Evolutionary conservation across 2,888 invertebrate genomes (phyloP).

Genomic region (Cyclophora albipunctata): DNA sequence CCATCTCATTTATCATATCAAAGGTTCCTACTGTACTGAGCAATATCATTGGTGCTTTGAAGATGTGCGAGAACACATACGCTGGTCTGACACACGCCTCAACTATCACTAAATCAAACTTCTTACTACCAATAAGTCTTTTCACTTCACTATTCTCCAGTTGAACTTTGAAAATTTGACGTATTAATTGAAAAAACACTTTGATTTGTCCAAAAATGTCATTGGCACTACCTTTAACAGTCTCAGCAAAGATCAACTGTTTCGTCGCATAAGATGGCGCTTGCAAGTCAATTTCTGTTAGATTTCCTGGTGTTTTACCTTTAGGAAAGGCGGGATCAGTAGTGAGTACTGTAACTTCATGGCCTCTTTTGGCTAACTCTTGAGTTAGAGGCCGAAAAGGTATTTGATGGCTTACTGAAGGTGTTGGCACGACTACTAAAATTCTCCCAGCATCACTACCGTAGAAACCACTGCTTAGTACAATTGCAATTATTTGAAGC

Average conservation of each 20-base stretch:
- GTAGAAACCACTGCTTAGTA: too few relatives aligned
- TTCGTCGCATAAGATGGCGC: slow-evolving; percentile 29
- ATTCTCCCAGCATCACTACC: slow-evolving; percentile 22
- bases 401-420: slow-evolving; percentile 63
- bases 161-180: slow-evolving; percentile 7
- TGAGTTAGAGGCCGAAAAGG: slow-evolving; percentile 47
- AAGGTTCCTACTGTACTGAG: slow-evolving; percentile 23
- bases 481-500: too few relatives aligned
- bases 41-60: slow-evolving; percentile 35
- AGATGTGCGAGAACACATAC: slow-evolving; percentile 22
- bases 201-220: too few relatives aligned
- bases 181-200: too few relatives aligned
- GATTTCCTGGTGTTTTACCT: slow-evolving; percentile 34
- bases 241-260: too few relatives aligned
- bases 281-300: slow-evolving; percentile 52
- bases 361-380: slow-evolving; percentile 55
- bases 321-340: slow-evolving; percentile 44
- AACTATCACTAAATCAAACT: slow-evolving; percentile 32
- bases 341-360: slow-evolving; percentile 56
- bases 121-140: slow-evolving; percentile 19
- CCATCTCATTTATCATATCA: not conserved
- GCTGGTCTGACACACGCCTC: slow-evolving; percentile 25
- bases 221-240: too few relatives aligned
- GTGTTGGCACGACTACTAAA: slow-evolving; percentile 37
- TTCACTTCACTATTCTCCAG: slow-evolving; percentile 17